Base-by-base conservation (phyloP, 2,888 invertebrate genomes). In the Chrysolina oricalcia region DNA sequence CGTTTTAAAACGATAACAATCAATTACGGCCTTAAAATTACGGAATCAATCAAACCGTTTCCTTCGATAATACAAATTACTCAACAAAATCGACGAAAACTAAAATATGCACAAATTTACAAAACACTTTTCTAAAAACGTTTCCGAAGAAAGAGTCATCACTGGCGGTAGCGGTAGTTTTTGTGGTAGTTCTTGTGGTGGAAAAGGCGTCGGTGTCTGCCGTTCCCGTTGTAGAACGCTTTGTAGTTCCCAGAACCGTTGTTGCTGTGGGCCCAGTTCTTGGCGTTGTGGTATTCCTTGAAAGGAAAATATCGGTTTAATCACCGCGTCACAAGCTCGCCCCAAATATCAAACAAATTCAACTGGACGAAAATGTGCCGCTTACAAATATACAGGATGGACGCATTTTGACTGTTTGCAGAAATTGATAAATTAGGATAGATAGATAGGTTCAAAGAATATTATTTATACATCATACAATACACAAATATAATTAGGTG, bases 221-320 rank as follows among this genome's bases (percentile, higher is more conserved):
- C 82, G 77, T 80, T 82, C 13, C 82, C 81, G 75, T 84, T 85
- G 79, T 86, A 87, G 81, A 87, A 87, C 41, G 83, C 82, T 73
- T 87, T 86, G 78, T 86, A 84, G 76, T 84, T 82, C 23, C 82
- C 78, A 9, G 81, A 80, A 23, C 76, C 48, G 8, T 83, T 83
- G 72, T 84, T 85, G 68, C 82, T 83, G 50, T 85, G 88, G 79
- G 85, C 87, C 89, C 90, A 89, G 74, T 88, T 89, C 83, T 90
- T 90, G 53, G 88, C 85, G 79, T 90, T 90, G 76, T 91, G 91
- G 78, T 88, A 89, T 73, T 90, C 88, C 88, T 88, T 80, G 19
- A 86, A 77, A 71, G 63, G 64, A 9, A 15, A 21, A 23, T 19
- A 11, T 23, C 40, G 40, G 6, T 40, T 59, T 56, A 48, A n/a